These are phyloP conservation scores for Hassar affinis DNA, from an alignment of 2,113 vertebrate species.

Conservation along the genomic window DNA sequence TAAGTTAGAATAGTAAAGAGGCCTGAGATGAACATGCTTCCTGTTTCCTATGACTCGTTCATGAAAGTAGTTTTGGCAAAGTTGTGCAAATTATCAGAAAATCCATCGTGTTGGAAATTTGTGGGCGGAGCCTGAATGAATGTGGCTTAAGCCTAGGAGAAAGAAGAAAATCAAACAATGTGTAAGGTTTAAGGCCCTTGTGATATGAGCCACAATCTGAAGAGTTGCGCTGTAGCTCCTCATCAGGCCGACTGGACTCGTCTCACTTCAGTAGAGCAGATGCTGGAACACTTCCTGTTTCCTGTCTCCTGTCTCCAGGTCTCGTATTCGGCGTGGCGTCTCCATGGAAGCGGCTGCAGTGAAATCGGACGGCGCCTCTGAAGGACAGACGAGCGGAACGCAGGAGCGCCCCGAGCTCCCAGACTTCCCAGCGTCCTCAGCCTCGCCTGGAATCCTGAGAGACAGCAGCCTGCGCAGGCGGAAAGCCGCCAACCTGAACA, in stretches of 20 bases:
- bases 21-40: not conserved
- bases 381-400: conserved; percentile 76
- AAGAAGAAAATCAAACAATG: not conserved
- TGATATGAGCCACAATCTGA: not conserved
- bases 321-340: conserved; percentile 94
- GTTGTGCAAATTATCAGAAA: not conserved
- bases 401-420: conserved; percentile 44
- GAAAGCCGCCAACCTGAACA: conserved; percentile 92
- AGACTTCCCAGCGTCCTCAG: conserved; percentile 82
- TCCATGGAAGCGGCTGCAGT: conserved; percentile 93
- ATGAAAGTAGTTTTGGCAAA: not conserved
- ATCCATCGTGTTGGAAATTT: not conserved
- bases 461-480: conserved; percentile 92
- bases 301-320: conserved; percentile 74
- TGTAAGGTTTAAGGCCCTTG: not conserved
- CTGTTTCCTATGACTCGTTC: not conserved
- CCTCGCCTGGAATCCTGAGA: conserved; percentile 82
- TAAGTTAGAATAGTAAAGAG: not conserved
- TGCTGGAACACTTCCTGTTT: conserved; percentile 51
- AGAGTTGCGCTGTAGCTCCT: not conserved
- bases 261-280: not conserved
- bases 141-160: not conserved
- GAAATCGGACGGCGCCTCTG: conserved; percentile 80
- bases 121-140: not conserved
- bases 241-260: not conserved